phyloP scores from a whole-genome alignment of 2,113 vertebrate species.

The Tapirus terrestris region DNA sequence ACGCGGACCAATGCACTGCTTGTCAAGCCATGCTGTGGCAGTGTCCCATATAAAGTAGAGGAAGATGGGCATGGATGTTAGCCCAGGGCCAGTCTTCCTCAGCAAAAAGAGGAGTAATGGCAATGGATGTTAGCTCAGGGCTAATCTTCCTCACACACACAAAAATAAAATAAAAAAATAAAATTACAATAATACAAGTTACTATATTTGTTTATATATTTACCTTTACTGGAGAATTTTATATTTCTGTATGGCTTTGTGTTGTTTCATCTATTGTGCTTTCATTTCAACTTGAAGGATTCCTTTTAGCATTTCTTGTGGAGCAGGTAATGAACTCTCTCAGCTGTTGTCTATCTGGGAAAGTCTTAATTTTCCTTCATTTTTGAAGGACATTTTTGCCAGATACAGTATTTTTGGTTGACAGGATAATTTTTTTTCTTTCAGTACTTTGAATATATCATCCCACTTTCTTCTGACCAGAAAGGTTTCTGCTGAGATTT shows the following conservation, averaged over 20 bases:
- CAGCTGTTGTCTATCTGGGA: background rate
- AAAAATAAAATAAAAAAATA: background rate
- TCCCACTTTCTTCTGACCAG: background rate
- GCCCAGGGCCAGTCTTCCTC: no score
- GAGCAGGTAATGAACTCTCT: background rate
- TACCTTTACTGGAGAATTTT: background rate
- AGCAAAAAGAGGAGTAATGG: no score
- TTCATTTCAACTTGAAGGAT: background rate
- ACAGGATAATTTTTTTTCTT: background rate
- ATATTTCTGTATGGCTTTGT: background rate
- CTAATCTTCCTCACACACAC: no score
- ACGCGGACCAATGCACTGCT: no score
- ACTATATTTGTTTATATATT: background rate
- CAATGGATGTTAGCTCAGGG: no score
- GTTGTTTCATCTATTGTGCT: background rate
- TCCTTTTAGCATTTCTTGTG: background rate
- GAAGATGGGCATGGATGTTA: no score
- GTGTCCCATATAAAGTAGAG: no score
- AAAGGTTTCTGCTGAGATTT: background rate
- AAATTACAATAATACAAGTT: background rate
- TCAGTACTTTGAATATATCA: background rate
- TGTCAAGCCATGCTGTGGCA: no score
- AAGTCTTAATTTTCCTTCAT: background rate
- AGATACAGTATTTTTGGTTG: background rate
- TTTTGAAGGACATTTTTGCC: background rate